Base-by-base conservation (phyloP, 2,888 invertebrate species). In the Meiosimyza decipiens region DNA sequence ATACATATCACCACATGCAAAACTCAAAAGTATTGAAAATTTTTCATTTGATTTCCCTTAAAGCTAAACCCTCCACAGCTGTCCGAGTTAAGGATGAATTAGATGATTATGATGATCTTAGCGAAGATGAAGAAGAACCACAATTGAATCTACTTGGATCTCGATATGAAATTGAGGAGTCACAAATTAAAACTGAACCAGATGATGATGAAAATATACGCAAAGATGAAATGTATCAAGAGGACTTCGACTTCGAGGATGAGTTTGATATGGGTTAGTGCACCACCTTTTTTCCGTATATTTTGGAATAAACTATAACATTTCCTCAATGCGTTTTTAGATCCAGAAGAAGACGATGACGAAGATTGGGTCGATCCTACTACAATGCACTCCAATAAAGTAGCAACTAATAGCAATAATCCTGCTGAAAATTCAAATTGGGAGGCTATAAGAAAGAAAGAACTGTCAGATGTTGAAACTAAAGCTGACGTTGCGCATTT, bases 111-210 rank as follows among this genome's bases (percentile, higher is more conserved):
- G 76, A 75, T 40, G 75, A 77, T 7, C 71, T 65, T 7, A 76
- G 74, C 65, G 76, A 75, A 9, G 63, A 71, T 59, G 76, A 74
- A 6, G 68, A 68, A 15, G 75, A 73, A 9, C 65, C 63, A 16
- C 73, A 63, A 11, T 55, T 72, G 13, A 73, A 76, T 72, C 72
- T 79, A 33, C 73, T 77, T 3, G 77, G 77, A 1, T 68, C 75
- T 7, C 67, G 74, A 51, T 71, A 73, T 57, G 50, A 55, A 15
- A 50, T 60, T 16, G 40, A n/a, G 15, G 65, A 51, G 5, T 13
- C 11, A 9, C 7, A 59, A 28, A 72, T 80, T n/a, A 80, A 80
- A 62, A 73, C 76, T 28, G 80, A 80, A 66, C 75, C 73, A 7
- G 16, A n/a, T 3, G 60, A 49, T 13, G 54, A 51, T 9, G n/a